Evolutionary conservation across 2,113 vertebrate genomes (phyloP), one percentile per base, ranked within the genome.

Genomic region (Nibea albiflora): DNA sequence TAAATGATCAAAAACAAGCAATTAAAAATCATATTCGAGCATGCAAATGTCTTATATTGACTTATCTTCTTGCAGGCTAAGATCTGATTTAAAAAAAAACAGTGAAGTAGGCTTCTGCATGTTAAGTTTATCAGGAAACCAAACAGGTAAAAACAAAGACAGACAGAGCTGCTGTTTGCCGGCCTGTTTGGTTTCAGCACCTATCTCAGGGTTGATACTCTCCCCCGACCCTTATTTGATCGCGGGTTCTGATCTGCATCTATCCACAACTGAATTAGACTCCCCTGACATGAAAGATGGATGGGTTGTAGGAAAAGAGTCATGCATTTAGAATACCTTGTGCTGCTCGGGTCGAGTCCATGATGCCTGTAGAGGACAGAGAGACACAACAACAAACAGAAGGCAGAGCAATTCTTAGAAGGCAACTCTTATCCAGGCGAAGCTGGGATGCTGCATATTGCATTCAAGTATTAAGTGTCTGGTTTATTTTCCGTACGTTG

Each of bases 261-360:
- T 88, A 74, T 87, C 88, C 70, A 78, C 73, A 86, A 89, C 82
- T 81, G 76, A 80, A 82, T 85, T 72, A 64, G 65, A 85, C 73
- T 84, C 72, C 76, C 68, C 63, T 90, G 84, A 84, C 87, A 76
- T 87, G 76, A 88, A 70, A 82, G 90, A 93, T 90, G 84, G 87
- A 91, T 93, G 84, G 81, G 75, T 28, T 84, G 77, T 82, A 72
- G 77, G 74, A 67, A 87, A 42, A 88, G 86, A 92, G 86, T 84
- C 89, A 97, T 95, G 92, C 91, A 90, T 96, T 94, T 95, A 93
- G 94, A 92, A 94, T 99, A 99, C 98, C 98, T 99, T 98, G 96
- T 98, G 97, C 85, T 97, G 97, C 95, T 98, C 97, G 86, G 97
- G 97, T 92, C 98, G 97, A 96, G 97, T 99, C 98, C 98, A 99